A percentile compares a stretch with the other conserved stretches of the same genome.
Conservation (phyloP, 2,113 vertebrate species). For the Brienomyrus brachyistius region DNA sequence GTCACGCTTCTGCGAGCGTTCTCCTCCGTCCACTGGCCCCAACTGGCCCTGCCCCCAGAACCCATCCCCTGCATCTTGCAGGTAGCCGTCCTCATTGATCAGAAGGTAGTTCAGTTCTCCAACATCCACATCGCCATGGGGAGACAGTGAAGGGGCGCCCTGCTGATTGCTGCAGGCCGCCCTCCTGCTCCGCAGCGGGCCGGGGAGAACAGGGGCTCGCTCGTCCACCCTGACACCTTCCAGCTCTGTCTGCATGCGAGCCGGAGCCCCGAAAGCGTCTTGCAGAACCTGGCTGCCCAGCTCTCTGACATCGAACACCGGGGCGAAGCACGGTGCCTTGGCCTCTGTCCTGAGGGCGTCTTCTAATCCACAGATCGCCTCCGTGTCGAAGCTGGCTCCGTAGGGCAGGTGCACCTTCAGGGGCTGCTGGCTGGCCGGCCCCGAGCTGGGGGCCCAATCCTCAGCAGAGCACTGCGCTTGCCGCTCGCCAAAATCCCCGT, state of each 20-base stretch:
- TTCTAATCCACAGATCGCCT: conserved; percentile 45
- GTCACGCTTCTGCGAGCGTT: conserved; percentile 36
- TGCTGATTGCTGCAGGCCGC: not conserved
- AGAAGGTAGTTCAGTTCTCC: conserved; percentile 55
- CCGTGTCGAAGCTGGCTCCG: conserved; percentile 45
- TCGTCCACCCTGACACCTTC: conserved; percentile 36
- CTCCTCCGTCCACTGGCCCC: conserved; percentile 29
- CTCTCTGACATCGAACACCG: conserved; percentile 45
- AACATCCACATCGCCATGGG: conserved; percentile 34
- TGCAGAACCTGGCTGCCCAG: conserved; percentile 39
- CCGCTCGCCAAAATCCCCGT: conserved; percentile 46
- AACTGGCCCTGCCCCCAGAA: conserved; percentile 36
- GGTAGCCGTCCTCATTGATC: conserved; percentile 63
- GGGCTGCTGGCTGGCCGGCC: conserved; percentile 38
- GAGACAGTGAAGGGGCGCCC: conserved; percentile 10
- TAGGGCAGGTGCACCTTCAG: conserved; percentile 43
- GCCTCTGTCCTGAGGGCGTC: not conserved
- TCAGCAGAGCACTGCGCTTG: conserved; percentile 47
- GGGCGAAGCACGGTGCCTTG: conserved; percentile 42
- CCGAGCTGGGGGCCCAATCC: conserved; percentile 47
- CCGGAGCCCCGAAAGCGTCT: conserved; percentile 36
- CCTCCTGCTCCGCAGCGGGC: conserved; percentile 24
- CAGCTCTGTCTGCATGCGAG: conserved; percentile 40
- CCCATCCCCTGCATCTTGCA: conserved; percentile 50
- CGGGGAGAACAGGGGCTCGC: conserved; percentile 37